Evolutionary conservation across 2,113 vertebrate genomes (phyloP).

Genomic region (Egretta garzetta): DNA sequence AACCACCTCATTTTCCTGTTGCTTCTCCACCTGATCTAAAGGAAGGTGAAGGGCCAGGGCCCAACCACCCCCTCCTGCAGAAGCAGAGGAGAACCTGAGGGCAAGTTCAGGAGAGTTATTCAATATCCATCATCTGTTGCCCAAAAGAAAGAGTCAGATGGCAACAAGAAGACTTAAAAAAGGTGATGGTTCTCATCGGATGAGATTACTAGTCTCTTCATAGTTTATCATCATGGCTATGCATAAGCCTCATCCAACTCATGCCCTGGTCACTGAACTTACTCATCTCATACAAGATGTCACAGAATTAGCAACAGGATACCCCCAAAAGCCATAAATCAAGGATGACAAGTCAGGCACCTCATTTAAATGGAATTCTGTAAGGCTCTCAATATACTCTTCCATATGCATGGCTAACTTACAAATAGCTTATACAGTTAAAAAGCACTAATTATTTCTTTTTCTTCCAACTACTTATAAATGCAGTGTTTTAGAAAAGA

Average conservation of each 20-base stretch:
- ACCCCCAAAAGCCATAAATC: not conserved
- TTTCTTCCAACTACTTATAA: not conserved
- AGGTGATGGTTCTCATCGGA: not conserved
- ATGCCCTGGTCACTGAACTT: not conserved
- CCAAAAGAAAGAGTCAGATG: not conserved
- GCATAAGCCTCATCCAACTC: not conserved
- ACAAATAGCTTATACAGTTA: not conserved
- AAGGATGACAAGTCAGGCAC: not conserved
- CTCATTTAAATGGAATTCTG: not conserved
- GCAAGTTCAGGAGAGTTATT: not conserved
- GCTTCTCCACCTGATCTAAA: not conserved
- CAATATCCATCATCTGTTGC: not conserved
- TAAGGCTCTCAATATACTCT: not conserved
- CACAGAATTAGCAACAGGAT: not conserved
- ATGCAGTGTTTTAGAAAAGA: not conserved
- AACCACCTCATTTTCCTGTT: not conserved
- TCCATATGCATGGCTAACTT: accelerated
- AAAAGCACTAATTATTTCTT: not conserved
- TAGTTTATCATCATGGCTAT: not conserved
- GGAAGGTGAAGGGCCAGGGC: not conserved
- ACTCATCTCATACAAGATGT: not conserved
- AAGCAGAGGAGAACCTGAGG: not conserved
- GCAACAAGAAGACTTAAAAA: not conserved
- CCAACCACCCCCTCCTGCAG: not conserved
- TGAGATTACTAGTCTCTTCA: not conserved